phyloP scores from a whole-genome alignment of 1,140 invertebrate genomes.

The Brachionus asplanchnoidis region DNA sequence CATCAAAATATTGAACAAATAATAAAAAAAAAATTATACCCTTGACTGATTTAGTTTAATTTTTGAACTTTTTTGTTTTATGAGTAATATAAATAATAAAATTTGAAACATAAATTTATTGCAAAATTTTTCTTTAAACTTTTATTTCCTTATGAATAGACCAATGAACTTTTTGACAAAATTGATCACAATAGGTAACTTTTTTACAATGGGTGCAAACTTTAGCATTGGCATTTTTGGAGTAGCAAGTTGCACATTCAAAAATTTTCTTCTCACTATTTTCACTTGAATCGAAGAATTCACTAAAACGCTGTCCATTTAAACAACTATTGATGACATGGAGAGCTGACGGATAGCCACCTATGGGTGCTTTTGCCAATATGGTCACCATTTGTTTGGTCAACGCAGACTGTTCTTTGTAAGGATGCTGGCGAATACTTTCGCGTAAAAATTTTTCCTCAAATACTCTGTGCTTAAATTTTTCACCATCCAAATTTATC shows the following conservation, averaged over 20 bases:
- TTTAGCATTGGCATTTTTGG: constrained; percentile 7
- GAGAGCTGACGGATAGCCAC: constrained; percentile 61
- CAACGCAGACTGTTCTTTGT: constrained; percentile 62
- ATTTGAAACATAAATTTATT: too few relatives aligned
- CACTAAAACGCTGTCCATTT: constrained; percentile 72
- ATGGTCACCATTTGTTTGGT: constrained; percentile 63
- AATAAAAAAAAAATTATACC: too few relatives aligned
- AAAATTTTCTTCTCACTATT: background rate
- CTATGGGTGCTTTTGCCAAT: constrained; percentile 65
- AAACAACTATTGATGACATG: constrained; percentile 73
- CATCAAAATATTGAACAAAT: too few relatives aligned
- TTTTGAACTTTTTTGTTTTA: too few relatives aligned
- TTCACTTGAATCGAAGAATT: constrained; percentile 65
- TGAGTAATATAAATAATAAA: too few relatives aligned
- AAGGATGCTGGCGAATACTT: constrained; percentile 69
- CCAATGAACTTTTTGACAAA: constrained; percentile 93
- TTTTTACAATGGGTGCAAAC: constrained; percentile 46
- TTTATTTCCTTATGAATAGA: constrained; percentile 79
- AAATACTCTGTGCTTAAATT: background rate
- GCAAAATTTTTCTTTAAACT: too few relatives aligned
- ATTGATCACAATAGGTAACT: constrained; percentile 84
- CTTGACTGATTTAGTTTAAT: too few relatives aligned
- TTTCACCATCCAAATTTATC: background rate
- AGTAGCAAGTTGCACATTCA: constrained; percentile 1
- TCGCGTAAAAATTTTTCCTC: constrained; percentile 40